Percentiles rank a stretch among this genome's conserved stretches.
Evolutionary conservation across 2,113 vertebrate genomes (phyloP).

Genomic region (Aramus guarauna): DNA sequence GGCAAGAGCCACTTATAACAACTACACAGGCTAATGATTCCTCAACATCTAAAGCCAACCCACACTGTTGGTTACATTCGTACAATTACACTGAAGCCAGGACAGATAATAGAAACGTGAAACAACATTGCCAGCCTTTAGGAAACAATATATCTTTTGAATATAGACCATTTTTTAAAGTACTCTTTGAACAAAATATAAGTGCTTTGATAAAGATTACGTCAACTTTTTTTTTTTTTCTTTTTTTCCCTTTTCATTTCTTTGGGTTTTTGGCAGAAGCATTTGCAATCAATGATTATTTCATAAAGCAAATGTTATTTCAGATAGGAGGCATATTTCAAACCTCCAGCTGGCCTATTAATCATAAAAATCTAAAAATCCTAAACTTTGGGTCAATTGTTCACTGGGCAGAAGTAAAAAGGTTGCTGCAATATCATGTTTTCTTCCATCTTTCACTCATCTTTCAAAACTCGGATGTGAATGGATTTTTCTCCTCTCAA

Average conservation of each 20-base stretch:
- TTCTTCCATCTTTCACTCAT: slow-evolving; percentile 74
- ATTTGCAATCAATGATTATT: neutral
- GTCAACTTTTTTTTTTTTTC: neutral
- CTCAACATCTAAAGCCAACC: neutral
- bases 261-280: neutral
- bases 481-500: slow-evolving; percentile 67
- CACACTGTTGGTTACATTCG: rapidly evolving
- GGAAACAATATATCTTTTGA: neutral
- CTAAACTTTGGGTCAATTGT: slow-evolving; percentile 60
- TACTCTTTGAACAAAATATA: neutral
- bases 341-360: neutral
- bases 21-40: neutral
- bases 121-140: rapidly evolving
- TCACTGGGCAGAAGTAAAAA: slow-evolving; percentile 12
- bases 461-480: slow-evolving; percentile 76
- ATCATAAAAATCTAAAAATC: slow-evolving; percentile 47
- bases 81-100: neutral
- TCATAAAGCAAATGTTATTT: slow-evolving; percentile 18
- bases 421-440: slow-evolving; percentile 60
- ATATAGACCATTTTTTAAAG: neutral
- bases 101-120: neutral
- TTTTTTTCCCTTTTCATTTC: neutral
- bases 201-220: neutral
- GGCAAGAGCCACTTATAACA: neutral
- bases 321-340: neutral